Evolutionary conservation across 30 jellyfish, hydroid and myxozoan genomes (phyloP).

Genomic region (Hydractinia symbiolongicarpus): DNA sequence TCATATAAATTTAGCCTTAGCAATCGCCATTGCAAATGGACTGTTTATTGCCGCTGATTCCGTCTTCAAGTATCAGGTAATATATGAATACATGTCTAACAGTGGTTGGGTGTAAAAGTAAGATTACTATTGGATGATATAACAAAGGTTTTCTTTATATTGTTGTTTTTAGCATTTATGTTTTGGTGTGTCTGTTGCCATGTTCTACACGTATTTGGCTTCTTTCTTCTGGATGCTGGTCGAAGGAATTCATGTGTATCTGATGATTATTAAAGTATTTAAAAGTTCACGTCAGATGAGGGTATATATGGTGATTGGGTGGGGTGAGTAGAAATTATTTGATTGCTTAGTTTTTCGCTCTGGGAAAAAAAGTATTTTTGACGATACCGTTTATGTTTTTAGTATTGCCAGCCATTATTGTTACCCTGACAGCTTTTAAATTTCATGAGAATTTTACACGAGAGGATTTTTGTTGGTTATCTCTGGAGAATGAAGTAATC

Average conservation of each 20-base stretch:
- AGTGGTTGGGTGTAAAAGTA: too few relatives aligned
- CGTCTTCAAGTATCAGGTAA: conserved; percentile 43
- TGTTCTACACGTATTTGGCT: conserved; percentile 36
- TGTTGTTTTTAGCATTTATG: conserved; percentile 23
- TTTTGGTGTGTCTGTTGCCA: conserved; percentile 33
- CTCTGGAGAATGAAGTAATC: conserved; percentile 7
- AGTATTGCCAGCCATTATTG: conserved; percentile 32
- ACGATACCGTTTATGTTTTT: background rate
- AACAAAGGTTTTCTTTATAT: too few relatives aligned
- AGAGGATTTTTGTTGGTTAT: conserved; percentile 31
- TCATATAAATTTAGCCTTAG: conserved; percentile 49
- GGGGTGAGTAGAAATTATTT: conserved; percentile 36
- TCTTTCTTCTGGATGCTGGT: conserved; percentile 57
- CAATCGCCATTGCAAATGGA: conserved; percentile 43
- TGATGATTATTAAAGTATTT: conserved; percentile 51
- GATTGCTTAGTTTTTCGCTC: background rate
- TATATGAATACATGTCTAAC: too few relatives aligned
- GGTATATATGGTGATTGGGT: conserved; percentile 48
- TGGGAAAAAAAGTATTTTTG: background rate
- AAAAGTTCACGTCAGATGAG: conserved; percentile 37
- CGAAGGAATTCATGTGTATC: conserved; percentile 52
- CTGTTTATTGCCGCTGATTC: conserved; percentile 43
- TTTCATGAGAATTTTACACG: conserved; percentile 19
- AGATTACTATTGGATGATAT: too few relatives aligned
- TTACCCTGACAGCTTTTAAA: conserved; percentile 21